phyloP scores from a whole-genome alignment of 1,140 invertebrate species.

The Zaprionus gabonicus region DNA sequence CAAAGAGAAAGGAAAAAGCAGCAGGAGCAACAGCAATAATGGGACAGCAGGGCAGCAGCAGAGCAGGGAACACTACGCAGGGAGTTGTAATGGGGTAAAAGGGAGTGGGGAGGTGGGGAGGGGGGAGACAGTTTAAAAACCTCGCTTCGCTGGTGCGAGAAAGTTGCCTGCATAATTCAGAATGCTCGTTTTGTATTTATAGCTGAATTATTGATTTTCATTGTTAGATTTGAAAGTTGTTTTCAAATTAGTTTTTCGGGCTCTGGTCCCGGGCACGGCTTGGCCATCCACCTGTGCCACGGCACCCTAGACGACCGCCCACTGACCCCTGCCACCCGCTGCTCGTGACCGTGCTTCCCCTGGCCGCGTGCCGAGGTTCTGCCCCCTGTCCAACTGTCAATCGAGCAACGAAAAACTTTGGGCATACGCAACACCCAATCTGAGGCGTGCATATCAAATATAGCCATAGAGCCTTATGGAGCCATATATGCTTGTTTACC shows the following conservation, averaged over 20 bases:
- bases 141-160: conserved; percentile 12
- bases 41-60: background rate
- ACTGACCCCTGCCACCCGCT: background rate
- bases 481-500: conserved; percentile 26
- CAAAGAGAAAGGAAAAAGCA: background rate
- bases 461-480: conserved; percentile 25
- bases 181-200: conserved; percentile 63
- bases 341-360: background rate
- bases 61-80: background rate
- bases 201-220: conserved; percentile 73
- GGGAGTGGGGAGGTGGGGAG: background rate
- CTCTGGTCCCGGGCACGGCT: background rate
- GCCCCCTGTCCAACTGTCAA: background rate
- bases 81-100: background rate
- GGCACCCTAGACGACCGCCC: background rate
- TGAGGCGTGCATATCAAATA: conserved; percentile 42
- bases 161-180: conserved; percentile 59
- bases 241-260: conserved; percentile 50
- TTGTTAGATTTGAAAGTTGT: conserved; percentile 58
- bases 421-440: conserved; percentile 3
- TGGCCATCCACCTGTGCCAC: conserved; percentile 33
- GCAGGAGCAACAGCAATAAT: background rate
- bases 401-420: conserved; percentile 21
- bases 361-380: no score
- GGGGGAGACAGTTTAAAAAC: background rate